Percentiles rank a stretch among this genome's conserved stretches.
phyloP scores from a whole-genome alignment of 2,888 invertebrate species.

The Drosophila tanythrix region DNA sequence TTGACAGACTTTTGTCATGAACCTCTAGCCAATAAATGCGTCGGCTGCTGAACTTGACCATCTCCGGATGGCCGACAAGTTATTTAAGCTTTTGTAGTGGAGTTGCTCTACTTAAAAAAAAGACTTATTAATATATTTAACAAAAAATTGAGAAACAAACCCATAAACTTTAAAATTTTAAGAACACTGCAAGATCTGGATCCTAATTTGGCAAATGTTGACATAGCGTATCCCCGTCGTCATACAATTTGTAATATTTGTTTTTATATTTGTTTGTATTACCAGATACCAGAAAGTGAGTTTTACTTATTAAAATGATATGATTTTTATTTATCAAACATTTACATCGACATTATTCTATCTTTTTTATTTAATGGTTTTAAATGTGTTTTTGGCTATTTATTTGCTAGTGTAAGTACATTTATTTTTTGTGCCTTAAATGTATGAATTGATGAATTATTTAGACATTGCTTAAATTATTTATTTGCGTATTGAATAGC shows the following conservation, averaged over 20 bases:
- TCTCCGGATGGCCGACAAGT: neutral
- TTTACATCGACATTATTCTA: slow-evolving; percentile 53
- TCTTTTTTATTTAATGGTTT: slow-evolving; percentile 23
- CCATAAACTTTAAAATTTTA: neutral
- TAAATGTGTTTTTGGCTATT: slow-evolving; percentile 33
- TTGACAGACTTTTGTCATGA: neutral
- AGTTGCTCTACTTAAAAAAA: neutral
- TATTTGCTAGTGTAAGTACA: slow-evolving; percentile 33
- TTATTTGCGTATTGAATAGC: slow-evolving; percentile 15
- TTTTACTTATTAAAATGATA: slow-evolving; percentile 54
- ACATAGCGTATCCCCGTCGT: neutral
- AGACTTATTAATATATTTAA: too few relatives aligned
- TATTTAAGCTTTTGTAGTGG: neutral
- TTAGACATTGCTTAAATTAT: slow-evolving; percentile 33
- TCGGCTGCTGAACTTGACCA: neutral
- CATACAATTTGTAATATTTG: too few relatives aligned
- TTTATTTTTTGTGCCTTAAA: slow-evolving; percentile 32
- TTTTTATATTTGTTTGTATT: neutral
- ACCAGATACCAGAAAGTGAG: neutral
- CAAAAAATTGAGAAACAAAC: neutral
- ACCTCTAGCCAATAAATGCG: neutral
- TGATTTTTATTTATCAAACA: slow-evolving; percentile 58
- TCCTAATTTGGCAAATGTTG: neutral
- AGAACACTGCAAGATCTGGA: neutral
- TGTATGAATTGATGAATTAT: slow-evolving; percentile 14